Evolutionary conservation across 2,113 vertebrate genomes (phyloP).

Genomic region (Mandrillus leucophaeus): DNA sequence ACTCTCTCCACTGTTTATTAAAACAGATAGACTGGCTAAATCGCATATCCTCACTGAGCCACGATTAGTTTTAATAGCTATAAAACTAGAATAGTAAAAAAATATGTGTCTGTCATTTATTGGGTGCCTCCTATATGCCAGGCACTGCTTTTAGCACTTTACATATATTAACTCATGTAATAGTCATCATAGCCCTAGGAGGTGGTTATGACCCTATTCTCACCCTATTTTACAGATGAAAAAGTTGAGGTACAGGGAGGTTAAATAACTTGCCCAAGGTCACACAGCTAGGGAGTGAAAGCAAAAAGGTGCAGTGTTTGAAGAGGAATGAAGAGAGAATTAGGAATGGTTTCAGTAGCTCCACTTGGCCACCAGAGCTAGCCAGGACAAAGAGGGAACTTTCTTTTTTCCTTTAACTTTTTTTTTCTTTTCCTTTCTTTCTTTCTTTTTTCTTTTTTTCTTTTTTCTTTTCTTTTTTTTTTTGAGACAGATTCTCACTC

Average conservation of each 20-base stretch:
- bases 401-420: background rate
- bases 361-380: background rate
- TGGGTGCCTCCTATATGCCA: background rate
- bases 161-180: background rate
- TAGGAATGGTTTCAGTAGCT: background rate
- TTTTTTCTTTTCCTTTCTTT: no score
- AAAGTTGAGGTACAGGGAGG: background rate
- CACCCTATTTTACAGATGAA: constrained; percentile 18
- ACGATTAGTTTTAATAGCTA: constrained; percentile 49
- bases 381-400: background rate
- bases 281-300: background rate
- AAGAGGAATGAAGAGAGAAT: background rate
- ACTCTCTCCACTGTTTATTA: constrained; percentile 48
- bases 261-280: background rate
- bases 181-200: background rate
- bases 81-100: constrained; percentile 2
- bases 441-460: fast-evolving
- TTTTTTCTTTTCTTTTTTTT: no score
- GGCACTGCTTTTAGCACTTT: background rate
- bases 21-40: constrained; percentile 47
- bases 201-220: background rate
- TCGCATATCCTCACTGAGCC: constrained; percentile 15
- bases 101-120: background rate
- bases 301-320: background rate
- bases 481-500: no score